phyloP scores from a whole-genome alignment of 2,888 invertebrate genomes.

The Bellardia bayeri region DNA sequence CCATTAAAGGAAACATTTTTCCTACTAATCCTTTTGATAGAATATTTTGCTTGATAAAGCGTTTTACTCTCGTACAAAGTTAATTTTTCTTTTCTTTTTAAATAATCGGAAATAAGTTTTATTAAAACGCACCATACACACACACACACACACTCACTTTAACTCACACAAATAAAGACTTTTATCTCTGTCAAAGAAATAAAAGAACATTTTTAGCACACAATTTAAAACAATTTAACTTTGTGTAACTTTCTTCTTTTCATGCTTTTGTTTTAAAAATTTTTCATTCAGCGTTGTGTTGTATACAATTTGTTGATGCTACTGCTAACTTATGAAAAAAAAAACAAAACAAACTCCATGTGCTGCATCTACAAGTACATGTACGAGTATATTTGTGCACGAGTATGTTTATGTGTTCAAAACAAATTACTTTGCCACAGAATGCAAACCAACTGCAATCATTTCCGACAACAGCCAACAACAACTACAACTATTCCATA shows the following conservation, averaged over 20 bases:
- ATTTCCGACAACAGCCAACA: conserved; percentile 60
- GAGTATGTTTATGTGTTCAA: conserved; percentile 32
- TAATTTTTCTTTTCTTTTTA: conserved; percentile 43
- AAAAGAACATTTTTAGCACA: conserved; percentile 67
- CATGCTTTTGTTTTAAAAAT: conserved; percentile 44
- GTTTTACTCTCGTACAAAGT: conserved; percentile 31
- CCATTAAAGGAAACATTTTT: conserved; percentile 42
- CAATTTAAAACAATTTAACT: conserved; percentile 73
- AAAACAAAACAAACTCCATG: not conserved
- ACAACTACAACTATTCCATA: conserved; percentile 21
- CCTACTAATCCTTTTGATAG: conserved; percentile 38
- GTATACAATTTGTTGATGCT: conserved; percentile 62
- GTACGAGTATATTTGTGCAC: not conserved
- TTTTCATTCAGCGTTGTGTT: conserved; percentile 41
- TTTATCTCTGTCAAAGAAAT: conserved; percentile 61
- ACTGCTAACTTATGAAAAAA: conserved; percentile 52
- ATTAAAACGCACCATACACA: conserved; percentile 6
- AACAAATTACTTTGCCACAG: conserved; percentile 71
- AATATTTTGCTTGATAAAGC: conserved; percentile 40
- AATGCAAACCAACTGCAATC: conserved; percentile 71
- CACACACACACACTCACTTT: not conserved
- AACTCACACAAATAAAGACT: conserved; percentile 22
- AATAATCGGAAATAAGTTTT: conserved; percentile 34
- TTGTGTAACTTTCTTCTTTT: conserved; percentile 58
- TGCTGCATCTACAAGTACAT: not conserved